Evolutionary conservation across 2,797 vertebrate species (phyloP).

Genomic region (Argentina silus): DNA sequence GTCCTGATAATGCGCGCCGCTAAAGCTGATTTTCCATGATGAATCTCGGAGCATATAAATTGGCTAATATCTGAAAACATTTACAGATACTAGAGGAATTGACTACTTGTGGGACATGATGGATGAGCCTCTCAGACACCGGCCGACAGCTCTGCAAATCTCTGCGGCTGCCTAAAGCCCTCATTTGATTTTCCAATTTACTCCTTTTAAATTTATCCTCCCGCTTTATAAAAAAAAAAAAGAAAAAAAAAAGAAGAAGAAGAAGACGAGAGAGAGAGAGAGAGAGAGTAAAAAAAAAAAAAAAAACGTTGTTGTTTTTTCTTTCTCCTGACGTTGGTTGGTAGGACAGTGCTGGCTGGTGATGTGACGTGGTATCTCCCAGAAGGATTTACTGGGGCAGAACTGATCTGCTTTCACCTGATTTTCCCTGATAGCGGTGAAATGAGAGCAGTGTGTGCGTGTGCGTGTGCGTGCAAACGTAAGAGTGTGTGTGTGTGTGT

Average conservation of each 20-base stretch:
- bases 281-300: slow-evolving; percentile 30
- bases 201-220: slow-evolving; percentile 99
- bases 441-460: slow-evolving; percentile 64
- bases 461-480: slow-evolving; percentile 33
- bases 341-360: slow-evolving; percentile 39
- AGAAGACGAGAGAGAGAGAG: slow-evolving; percentile 41
- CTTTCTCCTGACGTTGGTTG: not conserved
- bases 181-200: slow-evolving; percentile 99
- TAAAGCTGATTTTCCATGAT: slow-evolving; percentile 99
- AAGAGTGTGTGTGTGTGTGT: slow-evolving; percentile 42
- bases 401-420: slow-evolving; percentile 98
- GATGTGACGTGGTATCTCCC: slow-evolving; percentile 82
- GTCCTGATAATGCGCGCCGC: slow-evolving; percentile 97
- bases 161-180: slow-evolving; percentile 99
- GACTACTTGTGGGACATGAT: slow-evolving; percentile 99
- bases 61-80: slow-evolving; percentile 99
- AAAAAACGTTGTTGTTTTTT: slow-evolving; percentile 1
- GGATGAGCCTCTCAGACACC: slow-evolving; percentile 98
- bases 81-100: slow-evolving; percentile 99
- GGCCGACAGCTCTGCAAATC: slow-evolving; percentile 99
- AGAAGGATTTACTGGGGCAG: slow-evolving; percentile 98
- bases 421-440: slow-evolving; percentile 86
- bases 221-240: slow-evolving; percentile 74
- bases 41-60: slow-evolving; percentile 99
- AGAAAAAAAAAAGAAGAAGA: slow-evolving; percentile 16